These are phyloP conservation scores for Phyto melanocephala DNA, from an alignment of 2,888 invertebrate genomes.

Conservation along the genomic window DNA sequence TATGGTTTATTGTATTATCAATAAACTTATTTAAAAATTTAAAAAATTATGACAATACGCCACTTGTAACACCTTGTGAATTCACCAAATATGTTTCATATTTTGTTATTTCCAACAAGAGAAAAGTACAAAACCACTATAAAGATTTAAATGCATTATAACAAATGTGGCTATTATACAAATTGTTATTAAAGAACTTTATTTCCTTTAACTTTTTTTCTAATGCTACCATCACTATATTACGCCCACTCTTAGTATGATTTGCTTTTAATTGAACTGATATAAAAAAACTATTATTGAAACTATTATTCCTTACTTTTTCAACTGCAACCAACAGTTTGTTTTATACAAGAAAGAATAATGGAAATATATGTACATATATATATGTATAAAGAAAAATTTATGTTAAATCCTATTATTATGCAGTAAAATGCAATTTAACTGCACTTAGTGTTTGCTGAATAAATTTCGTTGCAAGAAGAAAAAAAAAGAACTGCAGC, in stretches of 20 bases:
- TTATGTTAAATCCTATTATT: slow-evolving; percentile 38
- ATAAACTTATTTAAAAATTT: no score
- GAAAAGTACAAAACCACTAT: no score
- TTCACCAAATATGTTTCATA: no score
- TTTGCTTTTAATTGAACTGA: background rate
- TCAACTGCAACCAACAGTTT: background rate
- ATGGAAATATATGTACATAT: no score
- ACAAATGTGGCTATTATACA: slow-evolving; percentile 34
- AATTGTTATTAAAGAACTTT: slow-evolving; percentile 28
- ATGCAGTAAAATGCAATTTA: slow-evolving; percentile 47
- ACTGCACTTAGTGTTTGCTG: slow-evolving; percentile 36
- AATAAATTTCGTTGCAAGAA: background rate
- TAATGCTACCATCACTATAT: background rate
- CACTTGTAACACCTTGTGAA: no score
- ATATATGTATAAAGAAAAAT: no score
- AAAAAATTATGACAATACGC: no score
- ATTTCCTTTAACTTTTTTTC: background rate
- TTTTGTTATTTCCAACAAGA: no score
- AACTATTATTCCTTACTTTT: no score
- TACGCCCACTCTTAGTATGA: background rate
- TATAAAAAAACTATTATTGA: no score
- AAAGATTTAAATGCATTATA: no score
- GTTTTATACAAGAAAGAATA: background rate
- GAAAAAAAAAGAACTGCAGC: background rate
- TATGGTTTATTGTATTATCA: no score